These are phyloP conservation scores for Drosophila pseudotalamancana DNA, from an alignment of 2,888 invertebrate species.

Conservation along the genomic window DNA sequence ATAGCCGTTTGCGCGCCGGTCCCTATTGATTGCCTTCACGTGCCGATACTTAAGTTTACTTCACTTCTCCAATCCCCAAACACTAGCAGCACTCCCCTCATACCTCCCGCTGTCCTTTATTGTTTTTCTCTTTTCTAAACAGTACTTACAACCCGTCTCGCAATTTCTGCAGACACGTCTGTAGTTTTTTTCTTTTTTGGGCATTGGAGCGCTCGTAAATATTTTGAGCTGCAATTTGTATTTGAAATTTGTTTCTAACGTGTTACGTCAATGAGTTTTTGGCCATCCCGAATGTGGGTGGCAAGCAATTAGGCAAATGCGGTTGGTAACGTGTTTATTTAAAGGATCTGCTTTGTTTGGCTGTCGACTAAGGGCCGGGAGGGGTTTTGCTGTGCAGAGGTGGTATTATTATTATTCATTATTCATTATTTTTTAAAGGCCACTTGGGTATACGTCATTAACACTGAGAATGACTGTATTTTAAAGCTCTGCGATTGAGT, in stretches of 20 bases:
- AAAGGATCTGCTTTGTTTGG: neutral
- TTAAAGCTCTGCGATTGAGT: neutral
- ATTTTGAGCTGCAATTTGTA: constrained; percentile 32
- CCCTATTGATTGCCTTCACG: constrained; percentile 71
- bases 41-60: constrained; percentile 58
- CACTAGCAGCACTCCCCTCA: too few species aligned
- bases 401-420: too few species aligned
- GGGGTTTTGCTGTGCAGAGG: neutral
- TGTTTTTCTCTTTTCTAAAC: constrained; percentile 12
- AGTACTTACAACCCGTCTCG: neutral
- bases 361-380: neutral
- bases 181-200: constrained; percentile 50
- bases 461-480: neutral
- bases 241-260: constrained; percentile 37
- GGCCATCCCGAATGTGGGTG: constrained; percentile 10
- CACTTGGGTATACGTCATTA: too few species aligned
- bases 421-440: neutral
- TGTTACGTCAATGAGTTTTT: constrained; percentile 51
- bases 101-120: neutral
- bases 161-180: constrained; percentile 52
- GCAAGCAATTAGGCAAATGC: constrained; percentile 18
- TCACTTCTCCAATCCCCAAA: neutral
- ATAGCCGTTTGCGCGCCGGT: constrained; percentile 6
- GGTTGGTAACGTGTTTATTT: constrained; percentile 10
- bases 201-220: constrained; percentile 18